phyloP scores from a whole-genome alignment of 2,113 vertebrate species.

The Crotophaga sulcirostris region DNA sequence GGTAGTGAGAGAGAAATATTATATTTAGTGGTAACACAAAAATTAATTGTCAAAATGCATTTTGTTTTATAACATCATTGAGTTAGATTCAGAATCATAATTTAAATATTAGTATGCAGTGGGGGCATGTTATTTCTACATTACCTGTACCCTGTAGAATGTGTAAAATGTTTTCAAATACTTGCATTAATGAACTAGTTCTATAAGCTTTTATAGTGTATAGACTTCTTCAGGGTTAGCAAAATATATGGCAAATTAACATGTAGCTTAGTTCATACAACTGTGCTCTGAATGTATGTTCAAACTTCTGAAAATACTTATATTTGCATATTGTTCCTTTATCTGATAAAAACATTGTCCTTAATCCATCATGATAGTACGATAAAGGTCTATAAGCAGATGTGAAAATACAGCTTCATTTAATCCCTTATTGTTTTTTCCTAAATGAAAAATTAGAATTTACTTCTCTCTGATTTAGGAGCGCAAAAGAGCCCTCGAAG shows the following conservation, averaged over 20 bases:
- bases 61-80: not conserved
- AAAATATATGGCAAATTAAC: not conserved
- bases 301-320: not conserved
- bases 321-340: not conserved
- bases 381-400: not conserved
- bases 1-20: not conserved
- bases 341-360: not conserved
- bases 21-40: not conserved
- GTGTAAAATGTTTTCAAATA: not conserved
- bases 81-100: not conserved
- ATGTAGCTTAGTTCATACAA: not conserved
- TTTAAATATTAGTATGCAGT: not conserved
- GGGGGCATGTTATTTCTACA: not conserved
- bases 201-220: not conserved
- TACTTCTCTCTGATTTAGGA: slow-evolving; percentile 76
- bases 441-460: not conserved
- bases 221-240: not conserved
- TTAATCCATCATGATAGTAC: not conserved
- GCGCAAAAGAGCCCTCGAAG: slow-evolving; percentile 92
- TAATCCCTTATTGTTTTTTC: not conserved
- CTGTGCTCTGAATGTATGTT: not conserved
- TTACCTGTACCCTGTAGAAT: not conserved
- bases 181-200: not conserved
- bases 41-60: not conserved
- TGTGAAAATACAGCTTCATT: accelerated